Evolutionary conservation across 2,797 vertebrate species (phyloP).

Genomic region (Aldrovandia affinis): DNA sequence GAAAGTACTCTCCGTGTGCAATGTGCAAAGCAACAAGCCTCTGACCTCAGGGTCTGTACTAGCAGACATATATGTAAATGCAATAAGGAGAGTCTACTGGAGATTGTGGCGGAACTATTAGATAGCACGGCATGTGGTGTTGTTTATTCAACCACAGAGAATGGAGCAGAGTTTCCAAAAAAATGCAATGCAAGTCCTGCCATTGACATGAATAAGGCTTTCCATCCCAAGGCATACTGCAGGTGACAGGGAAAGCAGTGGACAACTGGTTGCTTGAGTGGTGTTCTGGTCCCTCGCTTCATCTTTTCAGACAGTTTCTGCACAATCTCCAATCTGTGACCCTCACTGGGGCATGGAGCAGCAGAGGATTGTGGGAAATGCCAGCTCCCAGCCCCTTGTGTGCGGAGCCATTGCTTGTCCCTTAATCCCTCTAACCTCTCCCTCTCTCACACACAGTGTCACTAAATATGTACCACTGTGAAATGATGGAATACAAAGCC

Average conservation of each 20-base stretch:
- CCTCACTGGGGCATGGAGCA: neutral
- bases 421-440: neutral
- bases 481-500: neutral
- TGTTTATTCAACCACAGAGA: neutral
- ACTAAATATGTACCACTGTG: neutral
- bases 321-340: neutral
- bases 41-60: neutral
- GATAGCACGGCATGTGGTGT: neutral
- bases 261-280: neutral
- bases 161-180: neutral
- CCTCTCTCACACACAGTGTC: neutral
- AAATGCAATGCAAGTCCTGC: neutral
- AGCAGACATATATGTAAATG: neutral
- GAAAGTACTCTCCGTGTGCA: neutral
- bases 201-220: slow-evolving; percentile 1
- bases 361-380: slow-evolving; percentile 9
- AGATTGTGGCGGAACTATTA: neutral
- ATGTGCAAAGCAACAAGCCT: neutral
- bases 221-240: neutral
- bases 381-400: neutral
- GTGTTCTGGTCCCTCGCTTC: slow-evolving; percentile 1
- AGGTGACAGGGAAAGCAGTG: neutral
- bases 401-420: neutral
- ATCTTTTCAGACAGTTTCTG: neutral
- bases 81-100: neutral